These are phyloP conservation scores for Neoseiulus cucumeris DNA, from an alignment of 1,140 invertebrate genomes.

Conservation along the genomic window DNA sequence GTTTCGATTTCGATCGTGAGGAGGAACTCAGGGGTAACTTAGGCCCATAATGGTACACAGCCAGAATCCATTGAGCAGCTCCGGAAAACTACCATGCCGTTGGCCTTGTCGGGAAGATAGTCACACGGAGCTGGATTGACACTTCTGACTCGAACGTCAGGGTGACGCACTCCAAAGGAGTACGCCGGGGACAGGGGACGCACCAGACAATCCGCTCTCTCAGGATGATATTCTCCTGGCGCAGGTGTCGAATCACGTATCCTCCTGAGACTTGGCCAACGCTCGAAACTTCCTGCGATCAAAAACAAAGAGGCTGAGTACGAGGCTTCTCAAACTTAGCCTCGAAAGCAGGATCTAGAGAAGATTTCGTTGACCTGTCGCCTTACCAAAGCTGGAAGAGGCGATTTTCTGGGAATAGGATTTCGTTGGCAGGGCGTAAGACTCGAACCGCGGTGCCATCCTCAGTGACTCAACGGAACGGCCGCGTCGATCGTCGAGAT, in stretches of 20 bases:
- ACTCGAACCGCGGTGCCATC: background rate
- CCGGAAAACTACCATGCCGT: background rate
- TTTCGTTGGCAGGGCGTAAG: background rate
- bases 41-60: too few relatives aligned
- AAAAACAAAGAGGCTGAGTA: background rate
- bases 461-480: constrained; percentile 1
- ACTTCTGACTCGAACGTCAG: background rate
- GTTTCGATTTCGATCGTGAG: background rate
- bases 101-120: constrained; percentile 1
- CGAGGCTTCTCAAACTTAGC: background rate
- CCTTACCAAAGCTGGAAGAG: background rate
- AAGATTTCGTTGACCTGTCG: background rate
- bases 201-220: background rate
- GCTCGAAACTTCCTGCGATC: background rate
- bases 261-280: background rate
- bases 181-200: background rate
- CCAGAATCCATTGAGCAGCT: background rate
- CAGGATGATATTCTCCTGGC: background rate
- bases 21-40: too few relatives aligned
- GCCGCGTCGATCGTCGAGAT: background rate
- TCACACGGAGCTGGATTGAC: constrained; percentile 1
- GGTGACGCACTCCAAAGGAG: background rate
- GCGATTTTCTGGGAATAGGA: background rate
- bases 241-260: background rate
- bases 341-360: background rate